Base-by-base conservation (phyloP, 2,797 vertebrate species). In the Pangasius mekongensis region DNA sequence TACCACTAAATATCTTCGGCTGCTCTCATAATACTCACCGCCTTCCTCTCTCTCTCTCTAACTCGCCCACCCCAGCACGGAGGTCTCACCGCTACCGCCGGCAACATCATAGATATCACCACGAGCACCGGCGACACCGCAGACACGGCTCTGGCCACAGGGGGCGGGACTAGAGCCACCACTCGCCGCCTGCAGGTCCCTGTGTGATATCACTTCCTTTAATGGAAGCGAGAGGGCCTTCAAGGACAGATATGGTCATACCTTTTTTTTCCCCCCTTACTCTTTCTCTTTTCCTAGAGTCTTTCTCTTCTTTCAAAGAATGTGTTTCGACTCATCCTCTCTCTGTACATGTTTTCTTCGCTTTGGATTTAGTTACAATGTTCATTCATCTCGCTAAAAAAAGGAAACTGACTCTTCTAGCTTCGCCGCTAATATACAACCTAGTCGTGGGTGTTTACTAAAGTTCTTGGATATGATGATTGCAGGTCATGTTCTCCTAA, bases 1-100 rank as follows among this genome's bases (percentile, higher is more conserved):
- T 56, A 22, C 4, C 5, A 16, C 47, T 18, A 14, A 30, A 54
- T 24, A 18, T 22, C 43, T 9, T 20, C 11, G 0, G 24, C 7
- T 20, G 27, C 49, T 24, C 54, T 66, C 1, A 49, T 66, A 30
- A 47, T 1, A 47, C 27, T 47, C 60, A 22, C 8, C 43, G 30
- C 22, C 16, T 49, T 22, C 13, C 36, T 64, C 0, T 83, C 80
- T 64, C 0, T 83, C 80, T 64, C 43, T 73, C 39, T 62, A 36
- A 27, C 83, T 60, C 56, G 6, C 56, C 43, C 62, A 67, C 82
- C 30, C 36, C 91, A 98, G 98, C 97, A 90, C 96, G 97, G 69
- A 95, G 97, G 89, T 96, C 97, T 14, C 98, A 98, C 92, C 96
- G 98, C 11, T 97, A 97, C 90, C 94, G 98, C 84, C 96, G 98